Evolutionary conservation across 2,888 invertebrate genomes (phyloP).

Genomic region (Stegana nigrithorax): DNA sequence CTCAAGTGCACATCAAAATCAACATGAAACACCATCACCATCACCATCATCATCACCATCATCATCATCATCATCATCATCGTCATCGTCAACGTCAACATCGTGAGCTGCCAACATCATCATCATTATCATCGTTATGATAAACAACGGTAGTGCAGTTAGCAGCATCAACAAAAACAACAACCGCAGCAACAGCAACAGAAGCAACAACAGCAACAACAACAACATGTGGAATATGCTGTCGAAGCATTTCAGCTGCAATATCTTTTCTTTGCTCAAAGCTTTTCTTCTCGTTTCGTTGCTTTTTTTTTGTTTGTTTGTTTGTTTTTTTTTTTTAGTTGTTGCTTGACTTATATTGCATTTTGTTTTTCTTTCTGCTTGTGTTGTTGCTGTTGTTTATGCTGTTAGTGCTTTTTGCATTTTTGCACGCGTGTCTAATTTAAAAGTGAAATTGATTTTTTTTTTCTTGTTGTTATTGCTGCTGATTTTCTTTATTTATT

Average conservation of each 20-base stretch:
- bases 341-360: not conserved
- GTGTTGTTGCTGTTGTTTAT: not conserved
- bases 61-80: not conserved
- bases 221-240: not conserved
- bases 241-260: not conserved
- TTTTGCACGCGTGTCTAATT: constrained; percentile 9
- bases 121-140: not conserved
- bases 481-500: not conserved
- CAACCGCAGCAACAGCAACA: too few relatives aligned
- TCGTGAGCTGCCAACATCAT: not conserved
- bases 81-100: too few relatives aligned
- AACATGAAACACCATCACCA: not conserved
- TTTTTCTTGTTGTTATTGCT: not conserved
- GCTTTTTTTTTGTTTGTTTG: not conserved
- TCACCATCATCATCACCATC: not conserved
- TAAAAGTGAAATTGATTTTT: constrained; percentile 18
- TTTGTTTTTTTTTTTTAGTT: not conserved
- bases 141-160: not conserved
- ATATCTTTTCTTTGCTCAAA: too few relatives aligned
- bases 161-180: too few relatives aligned
- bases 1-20: not conserved
- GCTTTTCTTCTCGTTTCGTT: not conserved
- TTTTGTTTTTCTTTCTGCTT: not conserved
- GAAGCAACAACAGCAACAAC: too few relatives aligned
- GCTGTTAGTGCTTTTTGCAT: not conserved